Evolutionary conservation across 2,113 vertebrate genomes (phyloP).

Genomic region (Paracanthobrama guichenoti): DNA sequence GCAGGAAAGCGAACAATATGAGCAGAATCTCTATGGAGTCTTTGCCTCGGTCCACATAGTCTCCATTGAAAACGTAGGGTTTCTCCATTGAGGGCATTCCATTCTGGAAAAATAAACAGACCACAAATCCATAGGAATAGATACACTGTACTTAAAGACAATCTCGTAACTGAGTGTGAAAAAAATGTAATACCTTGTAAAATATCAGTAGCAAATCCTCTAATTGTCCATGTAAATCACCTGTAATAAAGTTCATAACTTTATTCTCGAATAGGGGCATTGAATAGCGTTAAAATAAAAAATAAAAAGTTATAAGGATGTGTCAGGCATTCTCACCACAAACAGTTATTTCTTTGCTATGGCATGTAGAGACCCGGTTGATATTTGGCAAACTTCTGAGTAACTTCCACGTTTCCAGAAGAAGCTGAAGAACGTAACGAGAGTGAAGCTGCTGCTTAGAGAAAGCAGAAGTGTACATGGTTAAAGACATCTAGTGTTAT

Average conservation of each 20-base stretch:
- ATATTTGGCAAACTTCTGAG: constrained; percentile 90
- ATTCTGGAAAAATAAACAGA: constrained; percentile 74
- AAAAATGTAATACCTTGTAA: constrained; percentile 76
- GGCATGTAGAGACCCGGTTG: constrained; percentile 87
- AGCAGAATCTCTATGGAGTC: constrained; percentile 91
- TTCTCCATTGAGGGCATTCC: constrained; percentile 90
- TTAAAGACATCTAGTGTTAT: neutral
- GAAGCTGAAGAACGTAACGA: constrained; percentile 89
- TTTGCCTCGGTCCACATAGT: constrained; percentile 92
- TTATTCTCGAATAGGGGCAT: neutral
- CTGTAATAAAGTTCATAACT: constrained; percentile 64
- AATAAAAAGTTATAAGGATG: neutral
- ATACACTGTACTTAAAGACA: neutral
- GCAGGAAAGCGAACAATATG: constrained; percentile 87
- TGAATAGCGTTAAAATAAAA: neutral
- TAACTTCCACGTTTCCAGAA: constrained; percentile 85
- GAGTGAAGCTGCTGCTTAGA: constrained; percentile 92
- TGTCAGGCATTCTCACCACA: constrained; percentile 78
- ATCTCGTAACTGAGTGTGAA: neutral
- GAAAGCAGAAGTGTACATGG: constrained; percentile 32
- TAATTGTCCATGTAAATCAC: constrained; percentile 92
- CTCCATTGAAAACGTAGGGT: constrained; percentile 90
- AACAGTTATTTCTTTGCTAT: constrained; percentile 91
- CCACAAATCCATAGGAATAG: neutral
- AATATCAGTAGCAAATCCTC: constrained; percentile 89